Evolutionary conservation across 2,113 vertebrate species (phyloP), one percentile per base, ranked within the genome.

Genomic region (Myiagra hebetior): DNA sequence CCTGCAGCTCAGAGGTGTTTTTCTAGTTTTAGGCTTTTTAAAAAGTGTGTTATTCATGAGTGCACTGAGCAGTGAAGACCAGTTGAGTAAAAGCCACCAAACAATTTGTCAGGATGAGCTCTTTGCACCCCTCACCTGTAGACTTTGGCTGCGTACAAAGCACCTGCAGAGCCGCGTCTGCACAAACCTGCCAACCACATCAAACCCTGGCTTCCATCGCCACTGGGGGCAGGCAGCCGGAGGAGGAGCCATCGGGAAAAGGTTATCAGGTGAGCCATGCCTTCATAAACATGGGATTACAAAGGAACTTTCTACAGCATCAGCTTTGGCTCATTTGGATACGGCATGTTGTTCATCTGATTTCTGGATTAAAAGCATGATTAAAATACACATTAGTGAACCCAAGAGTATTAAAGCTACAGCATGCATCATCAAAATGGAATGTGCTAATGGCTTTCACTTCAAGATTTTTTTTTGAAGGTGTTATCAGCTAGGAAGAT

Each of bases 231-330:
- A 75, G 49, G 59, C 64, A 86, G 79, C 39, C 64, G 37, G 77
- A 44, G 1, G n/a, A 90, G 37, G 19, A 95, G 64, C 88, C 67
- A 19, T 72, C 95, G 78, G 72, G 64, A 33, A 47, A 76, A 80
- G 95, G 92, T 91, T 86, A 90, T 81, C 47, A 41, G 90, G 92
- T 80, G 87, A 95, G 68, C 72, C 56, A 7, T 7, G 84, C 80
- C 24, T n/a, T 41, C 72, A 49, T 30, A 92, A 93, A 83, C 75
- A 68, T 1, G 11, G 76, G 47, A 68, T 92, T 68, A 82, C 41
- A 35, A 15, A n/a, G 35, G 50, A 93, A 68, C 44, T 13, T 13
- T 49, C 70, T 44, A 69, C 44, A 64, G 60, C 70, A 79, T 30
- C 77, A 56, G 14, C 69, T 91, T 74, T 57, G 67, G 42, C 65